Evolutionary conservation across 2,113 vertebrate genomes (phyloP), one percentile per base, ranked within the genome.

Genomic region (Hucho hucho): DNA sequence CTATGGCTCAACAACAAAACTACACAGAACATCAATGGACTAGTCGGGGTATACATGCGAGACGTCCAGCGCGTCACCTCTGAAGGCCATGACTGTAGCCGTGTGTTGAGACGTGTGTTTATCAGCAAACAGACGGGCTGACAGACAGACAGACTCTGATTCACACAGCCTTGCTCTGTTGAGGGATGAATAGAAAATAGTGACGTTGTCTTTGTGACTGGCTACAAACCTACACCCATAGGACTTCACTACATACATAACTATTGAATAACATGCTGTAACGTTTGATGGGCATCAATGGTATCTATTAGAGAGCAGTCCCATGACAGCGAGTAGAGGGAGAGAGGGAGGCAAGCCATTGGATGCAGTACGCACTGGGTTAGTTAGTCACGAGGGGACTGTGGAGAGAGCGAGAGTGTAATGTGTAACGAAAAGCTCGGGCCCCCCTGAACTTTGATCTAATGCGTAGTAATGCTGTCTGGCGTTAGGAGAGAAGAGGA

Each of bases 141-240:
- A 75, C 80, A 75, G 75, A 78, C 73, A 69, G 64, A 53, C 72
- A n/a, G 76, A 77, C 75, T 77, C 70, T 81, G 68, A 75, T 71
- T 25, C 61, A 46, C n/a, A 61, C 79, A 77, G 74, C 26, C 46
- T 58, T 71, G 80, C 81, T 75, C 68, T 46, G 29, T 16, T 58
- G 74, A 37, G 13, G n/a, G 75, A 53, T 53, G 56, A 43, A 25
- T 16, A 47, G 43, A 37, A 46, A 26, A 24, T 47, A 37, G 37
- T 67, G 29, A 37, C 1, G 26, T 18, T 0, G 14, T 53, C 49
- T 16, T 18, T 3, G 49, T 18, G 49, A 53, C 18, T 53, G 3
- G 49, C 49, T 24, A 61, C 7, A 28, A 64, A 64, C 25, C 59
- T 63, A 63, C 1, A 63, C 2, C 24, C n/a, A 9, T 22, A 63